These are phyloP conservation scores for Sinopyrophorus schimmeli DNA, from an alignment of 2,888 invertebrate species.

Conservation along the genomic window DNA sequence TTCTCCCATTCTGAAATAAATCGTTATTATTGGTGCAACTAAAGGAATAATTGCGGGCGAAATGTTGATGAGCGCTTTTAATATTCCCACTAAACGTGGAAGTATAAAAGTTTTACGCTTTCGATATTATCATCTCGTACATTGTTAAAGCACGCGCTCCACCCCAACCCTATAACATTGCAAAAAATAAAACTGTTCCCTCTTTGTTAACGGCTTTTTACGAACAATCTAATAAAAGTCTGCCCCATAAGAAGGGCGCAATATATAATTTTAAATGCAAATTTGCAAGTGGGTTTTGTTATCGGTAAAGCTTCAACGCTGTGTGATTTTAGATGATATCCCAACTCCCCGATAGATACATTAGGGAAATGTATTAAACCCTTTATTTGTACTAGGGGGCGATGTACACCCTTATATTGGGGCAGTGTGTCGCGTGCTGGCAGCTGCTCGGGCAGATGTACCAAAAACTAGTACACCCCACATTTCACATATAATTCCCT, in stretches of 20 bases:
- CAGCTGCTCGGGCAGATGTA: slow-evolving; percentile 34
- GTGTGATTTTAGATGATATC: slow-evolving; percentile 24
- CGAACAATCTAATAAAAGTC: slow-evolving; percentile 5
- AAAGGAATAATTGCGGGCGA: no score
- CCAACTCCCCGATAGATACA: slow-evolving; percentile 10
- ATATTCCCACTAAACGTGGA: no score
- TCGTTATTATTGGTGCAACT: no score
- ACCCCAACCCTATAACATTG: no score
- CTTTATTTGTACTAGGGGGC: slow-evolving; percentile 32
- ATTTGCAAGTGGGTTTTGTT: slow-evolving; percentile 12
- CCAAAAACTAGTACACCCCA: no score
- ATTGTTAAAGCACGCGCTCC: no score
- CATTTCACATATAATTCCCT: no score
- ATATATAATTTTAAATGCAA: slow-evolving; percentile 24
- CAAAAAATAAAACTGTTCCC: slow-evolving; percentile 8
- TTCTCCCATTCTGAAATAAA: no score
- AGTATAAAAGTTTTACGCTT: no score
- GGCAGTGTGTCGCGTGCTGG: slow-evolving; percentile 36
- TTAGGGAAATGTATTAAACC: slow-evolving; percentile 28
- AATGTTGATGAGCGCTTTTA: no score
- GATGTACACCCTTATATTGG: slow-evolving; percentile 26
- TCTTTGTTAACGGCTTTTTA: slow-evolving; percentile 16
- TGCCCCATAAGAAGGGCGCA: slow-evolving; percentile 8
- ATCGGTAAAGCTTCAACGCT: slow-evolving; percentile 14
- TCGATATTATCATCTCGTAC: no score